Base-by-base conservation (phyloP, 2,888 invertebrate genomes). In the Germaria angustata region DNA sequence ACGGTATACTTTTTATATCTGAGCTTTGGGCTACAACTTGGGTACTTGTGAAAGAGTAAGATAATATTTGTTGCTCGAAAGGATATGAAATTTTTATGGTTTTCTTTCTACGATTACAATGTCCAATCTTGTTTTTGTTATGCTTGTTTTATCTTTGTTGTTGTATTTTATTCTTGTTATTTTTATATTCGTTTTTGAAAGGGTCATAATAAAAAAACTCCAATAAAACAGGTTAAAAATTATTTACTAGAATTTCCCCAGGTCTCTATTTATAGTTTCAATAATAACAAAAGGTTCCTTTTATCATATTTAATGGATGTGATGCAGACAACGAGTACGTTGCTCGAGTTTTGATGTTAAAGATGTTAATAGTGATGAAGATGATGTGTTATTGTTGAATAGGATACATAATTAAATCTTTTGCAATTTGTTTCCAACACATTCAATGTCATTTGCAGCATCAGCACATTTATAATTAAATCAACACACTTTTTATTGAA, bases 71-170 rank as follows among this genome's bases (percentile, higher is more conserved):
- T n/a, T n/a, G n/a, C 53, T 61, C 41, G 39, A 65, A 11, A 80
- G 61, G 61, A 80, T 59, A 59, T 79, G 49, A 69, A 32, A 71
- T 63, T 73, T 61, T 73, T 68, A 68, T 66, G 59, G 17, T 13
- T 51, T 65, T 66, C 51, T 44, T 44, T 28, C 51, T 65, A n/a
- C 24, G 55, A 71, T 63, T 71, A 46, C 51, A n/a, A n/a, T n/a
- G n/a, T n/a, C n/a, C n/a, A n/a, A n/a, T n/a, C n/a, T n/a, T 3
- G 15, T 55, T 65, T 55, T 59, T 72, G 11, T 44, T 53, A 34
- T 71, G 34, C 22, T 57, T 63, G 2, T 55, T 28, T 34, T 32
- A 32, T n/a, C n/a, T n/a, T n/a, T n/a, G n/a, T n/a, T n/a, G n/a
- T n/a, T n/a, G n/a, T n/a, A n/a, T n/a, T n/a, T n/a, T 55, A n/a